phyloP scores from a whole-genome alignment of 2,888 invertebrate genomes.

The Pandemis corylana region DNA sequence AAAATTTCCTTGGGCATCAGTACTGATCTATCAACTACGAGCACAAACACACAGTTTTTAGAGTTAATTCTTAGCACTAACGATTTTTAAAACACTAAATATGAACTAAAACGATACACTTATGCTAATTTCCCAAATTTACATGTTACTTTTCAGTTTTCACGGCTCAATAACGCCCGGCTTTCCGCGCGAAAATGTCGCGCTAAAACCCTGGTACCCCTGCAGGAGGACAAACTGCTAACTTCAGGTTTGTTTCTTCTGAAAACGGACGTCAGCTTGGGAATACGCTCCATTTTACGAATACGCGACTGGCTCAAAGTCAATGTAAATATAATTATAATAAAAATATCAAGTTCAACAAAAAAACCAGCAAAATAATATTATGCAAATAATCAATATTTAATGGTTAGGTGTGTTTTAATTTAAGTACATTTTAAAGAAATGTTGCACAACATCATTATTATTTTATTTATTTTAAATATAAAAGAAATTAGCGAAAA shows the following conservation, averaged over 20 bases:
- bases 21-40: conserved; percentile 56
- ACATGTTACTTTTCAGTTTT: conserved; percentile 76
- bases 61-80: conserved; percentile 56
- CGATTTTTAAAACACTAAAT: conserved; percentile 56
- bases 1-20: conserved; percentile 67
- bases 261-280: conserved; percentile 70
- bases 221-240: conserved; percentile 64
- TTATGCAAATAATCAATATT: too few species aligned
- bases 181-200: conserved; percentile 86
- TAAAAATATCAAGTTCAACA: background rate
- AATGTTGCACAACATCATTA: background rate
- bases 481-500: background rate
- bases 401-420: too few species aligned
- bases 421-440: too few species aligned
- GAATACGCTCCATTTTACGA: conserved; percentile 55
- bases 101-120: conserved; percentile 57
- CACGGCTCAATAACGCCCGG: conserved; percentile 84
- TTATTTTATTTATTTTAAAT: background rate
- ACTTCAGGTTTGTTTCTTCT: conserved; percentile 84
- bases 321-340: background rate
- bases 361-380: background rate
- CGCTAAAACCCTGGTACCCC: conserved; percentile 78
- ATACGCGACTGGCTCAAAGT: conserved; percentile 43
- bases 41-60: conserved; percentile 58
- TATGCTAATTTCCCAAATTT: conserved; percentile 57